Evolutionary conservation across 1,140 invertebrate genomes (phyloP), one percentile per base, ranked within the genome.

Genomic region (Mercenaria mercenaria): DNA sequence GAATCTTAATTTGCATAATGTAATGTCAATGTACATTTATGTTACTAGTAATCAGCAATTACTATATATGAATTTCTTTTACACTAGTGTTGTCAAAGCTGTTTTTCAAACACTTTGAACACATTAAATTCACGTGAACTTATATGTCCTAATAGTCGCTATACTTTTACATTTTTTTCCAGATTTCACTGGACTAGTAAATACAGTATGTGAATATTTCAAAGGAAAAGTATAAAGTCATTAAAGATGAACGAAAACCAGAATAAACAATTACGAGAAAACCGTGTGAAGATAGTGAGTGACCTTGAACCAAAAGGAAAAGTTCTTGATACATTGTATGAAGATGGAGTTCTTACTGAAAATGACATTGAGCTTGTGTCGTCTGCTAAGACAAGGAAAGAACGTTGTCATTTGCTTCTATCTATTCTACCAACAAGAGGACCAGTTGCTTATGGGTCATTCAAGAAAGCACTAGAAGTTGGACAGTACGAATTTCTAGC

Each of bases 291-390:
- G 20, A 56, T 89, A n/a, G 87, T 82, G 6, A 59, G 26, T n/a
- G 87, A 89, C 43, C 69, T 89, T 37, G 87, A 89, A 32, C 87
- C 87, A 8, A 39, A 39, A 50, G 79, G 80, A 39, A 13, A 4
- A 26, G 79, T 89, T 13, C 79, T 89, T 47, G 77, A 89, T 41
- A 37, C 34, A 2, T 37, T 89, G 47, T 83, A 56, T 59, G 87
- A 89, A 47, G 87, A 89, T 74, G 87, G 87, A 4, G 52, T 89
- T 8, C 87, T 89, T 2, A 89, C 87, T 47, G 87, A 89, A 59
- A 89, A 89, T 61, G 87, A 89, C 52, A n/a, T 89, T 15, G 87
- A 89, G 43, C 37, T 74, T 29, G 69, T 89, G n/a, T 67, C 77
- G 64, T 74, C 43, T 74, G 87, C 67, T n/a, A 39, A 43, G 3